These are phyloP conservation scores for Notothenia rossii DNA, from an alignment of 2,113 vertebrate species.

Conservation along the genomic window DNA sequence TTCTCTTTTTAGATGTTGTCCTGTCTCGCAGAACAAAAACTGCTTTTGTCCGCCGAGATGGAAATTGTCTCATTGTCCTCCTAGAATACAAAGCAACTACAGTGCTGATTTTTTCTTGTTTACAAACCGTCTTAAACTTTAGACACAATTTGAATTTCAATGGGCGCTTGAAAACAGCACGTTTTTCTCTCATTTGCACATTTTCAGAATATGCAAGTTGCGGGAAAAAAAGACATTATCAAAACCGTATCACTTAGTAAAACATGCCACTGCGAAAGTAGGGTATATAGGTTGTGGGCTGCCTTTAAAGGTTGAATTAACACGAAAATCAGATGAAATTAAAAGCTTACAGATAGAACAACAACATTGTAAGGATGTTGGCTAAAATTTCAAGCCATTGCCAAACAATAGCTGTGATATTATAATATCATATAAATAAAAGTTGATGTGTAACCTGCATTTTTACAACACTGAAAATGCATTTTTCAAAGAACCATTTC, in stretches of 20 bases:
- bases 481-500: neutral
- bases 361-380: neutral
- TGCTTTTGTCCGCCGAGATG: conserved; percentile 22
- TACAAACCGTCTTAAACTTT: neutral
- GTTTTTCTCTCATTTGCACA: neutral
- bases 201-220: neutral
- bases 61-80: conserved; percentile 37
- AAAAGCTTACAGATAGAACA: conserved; percentile 6
- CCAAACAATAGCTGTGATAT: neutral
- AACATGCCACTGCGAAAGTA: neutral
- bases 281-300: neutral
- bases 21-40: conserved; percentile 56
- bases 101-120: conserved; percentile 6
- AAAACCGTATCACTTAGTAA: neutral
- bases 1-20: conserved; percentile 53
- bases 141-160: conserved; percentile 10
- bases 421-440: neutral
- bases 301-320: conserved; percentile 16
- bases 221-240: neutral
- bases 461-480: neutral
- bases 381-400: neutral
- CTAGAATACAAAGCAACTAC: conserved; percentile 42
- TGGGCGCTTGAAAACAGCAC: neutral
- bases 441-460: neutral
- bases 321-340: conserved; percentile 9